Percentiles rank a stretch among this genome's conserved stretches.
These are phyloP conservation scores for Spinibarbus caldwelli DNA, from an alignment of 2,797 vertebrate genomes.

Conservation along the genomic window DNA sequence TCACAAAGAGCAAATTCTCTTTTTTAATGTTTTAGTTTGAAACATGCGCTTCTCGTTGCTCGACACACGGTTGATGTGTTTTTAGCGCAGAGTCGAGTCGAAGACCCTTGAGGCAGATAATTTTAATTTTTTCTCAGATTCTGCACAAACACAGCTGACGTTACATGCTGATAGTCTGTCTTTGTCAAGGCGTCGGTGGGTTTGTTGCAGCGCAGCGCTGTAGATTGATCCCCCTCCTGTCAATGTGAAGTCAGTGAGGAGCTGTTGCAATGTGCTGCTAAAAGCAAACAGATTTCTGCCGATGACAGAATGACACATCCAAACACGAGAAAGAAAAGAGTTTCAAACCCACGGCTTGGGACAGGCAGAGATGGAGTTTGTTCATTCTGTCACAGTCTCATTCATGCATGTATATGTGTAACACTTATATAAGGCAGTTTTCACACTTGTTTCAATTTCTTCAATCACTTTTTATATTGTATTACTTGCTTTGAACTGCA, in stretches of 20 bases:
- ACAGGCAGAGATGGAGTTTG: conserved; percentile 3
- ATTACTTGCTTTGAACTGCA: neutral
- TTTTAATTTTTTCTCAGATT: conserved; percentile 10
- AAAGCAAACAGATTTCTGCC: conserved; percentile 35
- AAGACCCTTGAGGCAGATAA: neutral
- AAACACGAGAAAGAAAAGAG: conserved; percentile 9
- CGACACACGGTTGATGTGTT: neutral
- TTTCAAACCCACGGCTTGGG: neutral
- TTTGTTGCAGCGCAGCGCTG: too few species aligned
- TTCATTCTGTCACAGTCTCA: neutral
- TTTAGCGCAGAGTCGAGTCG: neutral
- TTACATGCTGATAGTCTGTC: neutral
- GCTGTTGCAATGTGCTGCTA: neutral
- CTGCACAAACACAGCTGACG: neutral
- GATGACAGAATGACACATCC: conserved; percentile 24
- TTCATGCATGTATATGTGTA: neutral
- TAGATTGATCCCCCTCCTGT: too few species aligned
- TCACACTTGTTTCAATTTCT: neutral
- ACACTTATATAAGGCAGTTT: neutral
- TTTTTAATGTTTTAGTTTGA: neutral
- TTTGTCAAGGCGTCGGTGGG: too few species aligned
- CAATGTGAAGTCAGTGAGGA: too few species aligned
- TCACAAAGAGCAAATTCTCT: neutral
- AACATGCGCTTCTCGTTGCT: neutral
- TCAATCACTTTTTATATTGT: neutral